Conservation (phyloP, 2,888 invertebrate species). For the Amblyteles armatorius region DNA sequence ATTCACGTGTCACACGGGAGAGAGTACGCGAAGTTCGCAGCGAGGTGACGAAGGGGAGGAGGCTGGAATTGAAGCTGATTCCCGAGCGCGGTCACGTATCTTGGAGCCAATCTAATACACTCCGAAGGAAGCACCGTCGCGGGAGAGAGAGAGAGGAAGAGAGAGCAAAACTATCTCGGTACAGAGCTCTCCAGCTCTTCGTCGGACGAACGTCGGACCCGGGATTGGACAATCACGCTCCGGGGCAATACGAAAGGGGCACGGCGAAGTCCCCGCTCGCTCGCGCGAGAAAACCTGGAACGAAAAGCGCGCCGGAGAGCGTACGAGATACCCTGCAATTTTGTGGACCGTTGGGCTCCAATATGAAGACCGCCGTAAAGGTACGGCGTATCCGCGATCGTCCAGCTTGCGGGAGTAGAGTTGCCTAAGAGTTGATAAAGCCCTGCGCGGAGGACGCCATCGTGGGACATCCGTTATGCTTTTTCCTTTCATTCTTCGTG, state of each 20-base stretch:
- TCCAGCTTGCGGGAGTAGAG: slow-evolving; percentile 39
- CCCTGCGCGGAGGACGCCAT: slow-evolving; percentile 41
- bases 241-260: slow-evolving; percentile 63
- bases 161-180: slow-evolving; percentile 44
- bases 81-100: slow-evolving; percentile 84
- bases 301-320: slow-evolving; percentile 60
- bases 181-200: slow-evolving; percentile 66
- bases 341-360: slow-evolving; percentile 82
- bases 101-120: slow-evolving; percentile 83
- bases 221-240: slow-evolving; percentile 76
- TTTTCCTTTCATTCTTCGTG: slow-evolving; percentile 44
- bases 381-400: slow-evolving; percentile 62
- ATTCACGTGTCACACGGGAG: slow-evolving; percentile 29
- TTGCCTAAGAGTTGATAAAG: slow-evolving; percentile 55
- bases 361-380: slow-evolving; percentile 81
- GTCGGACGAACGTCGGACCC: slow-evolving; percentile 72
- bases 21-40: slow-evolving; percentile 40
- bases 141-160: slow-evolving; percentile 23
- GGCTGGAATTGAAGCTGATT: slow-evolving; percentile 83
- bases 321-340: slow-evolving; percentile 76
- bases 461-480: slow-evolving; percentile 61
- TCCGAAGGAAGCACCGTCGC: slow-evolving; percentile 59
- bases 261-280: slow-evolving; percentile 47
- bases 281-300: slow-evolving; percentile 38
- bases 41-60: slow-evolving; percentile 63